These are phyloP conservation scores for Ruditapes philippinarum DNA, from an alignment of 1,140 invertebrate species.

Conservation along the genomic window DNA sequence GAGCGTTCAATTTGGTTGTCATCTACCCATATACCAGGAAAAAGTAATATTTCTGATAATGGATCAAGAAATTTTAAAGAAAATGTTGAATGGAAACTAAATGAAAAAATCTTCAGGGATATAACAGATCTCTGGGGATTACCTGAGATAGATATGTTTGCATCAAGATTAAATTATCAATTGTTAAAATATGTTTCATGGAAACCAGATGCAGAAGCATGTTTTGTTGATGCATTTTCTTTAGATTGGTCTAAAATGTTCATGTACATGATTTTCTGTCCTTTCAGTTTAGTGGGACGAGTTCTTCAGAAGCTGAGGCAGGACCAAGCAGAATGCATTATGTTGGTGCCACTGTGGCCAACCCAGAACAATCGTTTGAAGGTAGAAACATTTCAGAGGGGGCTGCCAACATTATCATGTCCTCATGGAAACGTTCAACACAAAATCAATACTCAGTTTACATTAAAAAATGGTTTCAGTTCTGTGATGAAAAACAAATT, in stretches of 20 bases:
- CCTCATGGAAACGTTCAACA: slow-evolving; percentile 27
- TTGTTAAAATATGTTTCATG: slow-evolving; percentile 59
- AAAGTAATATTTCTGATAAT: neutral
- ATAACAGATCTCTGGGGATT: neutral
- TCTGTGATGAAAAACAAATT: slow-evolving; percentile 41
- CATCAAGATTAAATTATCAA: no score
- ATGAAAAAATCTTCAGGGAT: neutral
- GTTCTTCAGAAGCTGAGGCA: slow-evolving; percentile 13
- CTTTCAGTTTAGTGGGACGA: slow-evolving; percentile 59
- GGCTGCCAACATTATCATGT: slow-evolving; percentile 21
- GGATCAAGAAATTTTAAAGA: slow-evolving; percentile 36
- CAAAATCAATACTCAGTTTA: slow-evolving; percentile 52
- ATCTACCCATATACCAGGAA: no score
- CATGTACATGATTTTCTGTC: slow-evolving; percentile 58
- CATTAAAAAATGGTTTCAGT: slow-evolving; percentile 43
- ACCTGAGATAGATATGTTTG: no score
- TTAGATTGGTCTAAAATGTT: slow-evolving; percentile 29
- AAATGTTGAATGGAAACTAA: slow-evolving; percentile 28
- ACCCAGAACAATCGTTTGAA: neutral
- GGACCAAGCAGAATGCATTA: slow-evolving; percentile 30
- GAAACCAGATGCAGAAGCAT: slow-evolving; percentile 59
- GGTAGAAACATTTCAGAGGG: neutral
- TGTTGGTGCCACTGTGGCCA: no score
- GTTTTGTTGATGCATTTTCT: slow-evolving; percentile 67
- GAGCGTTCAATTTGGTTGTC: slow-evolving; percentile 6